Percentiles rank a stretch among this genome's conserved stretches.
These are phyloP conservation scores for Heterodera filipjevi DNA, from an alignment of 2,888 invertebrate genomes.

Conservation along the genomic window DNA sequence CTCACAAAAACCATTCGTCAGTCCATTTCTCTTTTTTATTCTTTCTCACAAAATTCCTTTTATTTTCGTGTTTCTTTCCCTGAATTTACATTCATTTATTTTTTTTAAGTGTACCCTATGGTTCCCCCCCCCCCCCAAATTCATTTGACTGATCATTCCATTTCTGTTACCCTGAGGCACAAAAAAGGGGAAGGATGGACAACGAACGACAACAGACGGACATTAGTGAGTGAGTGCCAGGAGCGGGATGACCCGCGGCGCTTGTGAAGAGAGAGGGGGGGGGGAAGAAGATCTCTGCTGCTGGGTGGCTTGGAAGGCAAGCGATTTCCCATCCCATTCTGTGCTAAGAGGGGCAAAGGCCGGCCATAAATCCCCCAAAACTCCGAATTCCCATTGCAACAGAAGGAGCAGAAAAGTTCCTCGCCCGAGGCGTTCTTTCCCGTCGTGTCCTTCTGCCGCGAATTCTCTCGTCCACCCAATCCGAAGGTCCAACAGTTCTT, in stretches of 20 bases:
- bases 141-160: background rate
- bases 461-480: background rate
- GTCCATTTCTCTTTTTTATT: background rate
- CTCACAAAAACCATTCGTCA: background rate
- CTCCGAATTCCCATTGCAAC: slow-evolving; percentile 10
- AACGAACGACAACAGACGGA: background rate
- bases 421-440: slow-evolving; percentile 2
- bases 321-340: background rate
- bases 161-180: background rate
- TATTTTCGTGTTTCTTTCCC: background rate
- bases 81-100: background rate
- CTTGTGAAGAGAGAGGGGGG: background rate
- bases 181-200: background rate
- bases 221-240: slow-evolving; percentile 10
- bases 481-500: background rate
- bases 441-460: slow-evolving; percentile 2
- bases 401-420: background rate
- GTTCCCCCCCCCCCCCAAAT: background rate
- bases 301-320: background rate
- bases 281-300: background rate
- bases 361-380: slow-evolving; percentile 9
- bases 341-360: slow-evolving; percentile 5
- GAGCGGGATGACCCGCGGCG: slow-evolving; percentile 14
- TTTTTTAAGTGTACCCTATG: background rate
- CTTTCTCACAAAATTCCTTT: background rate